Evolutionary conservation across 2,797 vertebrate genomes (phyloP).

Genomic region (Micromesistius poutassou): DNA sequence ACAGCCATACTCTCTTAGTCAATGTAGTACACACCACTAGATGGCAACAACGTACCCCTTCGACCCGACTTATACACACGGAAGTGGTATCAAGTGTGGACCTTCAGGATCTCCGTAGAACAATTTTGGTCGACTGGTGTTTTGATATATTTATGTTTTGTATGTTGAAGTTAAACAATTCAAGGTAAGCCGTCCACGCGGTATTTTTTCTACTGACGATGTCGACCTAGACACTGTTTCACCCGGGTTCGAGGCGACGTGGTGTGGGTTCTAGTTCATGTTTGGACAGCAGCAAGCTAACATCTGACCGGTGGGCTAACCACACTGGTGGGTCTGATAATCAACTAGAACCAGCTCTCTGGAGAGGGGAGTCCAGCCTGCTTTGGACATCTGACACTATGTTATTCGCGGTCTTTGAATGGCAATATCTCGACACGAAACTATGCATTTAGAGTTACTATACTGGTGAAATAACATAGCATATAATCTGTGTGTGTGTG

Average conservation of each 20-base stretch:
- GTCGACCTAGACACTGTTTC: not conserved
- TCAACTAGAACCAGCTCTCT: no score
- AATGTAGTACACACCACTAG: constrained; percentile 24
- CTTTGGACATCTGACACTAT: no score
- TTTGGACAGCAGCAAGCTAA: constrained; percentile 6
- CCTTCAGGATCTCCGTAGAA: constrained; percentile 47
- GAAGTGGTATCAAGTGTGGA: constrained; percentile 32
- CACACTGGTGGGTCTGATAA: no score
- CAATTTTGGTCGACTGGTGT: constrained; percentile 23
- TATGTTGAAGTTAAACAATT: not conserved
- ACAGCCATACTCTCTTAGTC: no score
- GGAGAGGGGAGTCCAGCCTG: no score
- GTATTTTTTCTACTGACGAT: not conserved
- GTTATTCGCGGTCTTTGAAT: no score
- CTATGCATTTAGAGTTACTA: no score
- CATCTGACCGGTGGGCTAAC: constrained; percentile 13
- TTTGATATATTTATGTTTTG: constrained; percentile 17
- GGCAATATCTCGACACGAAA: no score
- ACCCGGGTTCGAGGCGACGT: fast-evolving
- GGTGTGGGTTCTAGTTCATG: no score
- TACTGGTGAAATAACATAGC: no score
- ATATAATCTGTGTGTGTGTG: no score
- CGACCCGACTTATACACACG: constrained; percentile 18
- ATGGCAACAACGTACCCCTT: constrained; percentile 10
- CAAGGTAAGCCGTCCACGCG: not conserved